phyloP scores from a whole-genome alignment of 2,113 vertebrate species.

The Sander lucioperca region DNA sequence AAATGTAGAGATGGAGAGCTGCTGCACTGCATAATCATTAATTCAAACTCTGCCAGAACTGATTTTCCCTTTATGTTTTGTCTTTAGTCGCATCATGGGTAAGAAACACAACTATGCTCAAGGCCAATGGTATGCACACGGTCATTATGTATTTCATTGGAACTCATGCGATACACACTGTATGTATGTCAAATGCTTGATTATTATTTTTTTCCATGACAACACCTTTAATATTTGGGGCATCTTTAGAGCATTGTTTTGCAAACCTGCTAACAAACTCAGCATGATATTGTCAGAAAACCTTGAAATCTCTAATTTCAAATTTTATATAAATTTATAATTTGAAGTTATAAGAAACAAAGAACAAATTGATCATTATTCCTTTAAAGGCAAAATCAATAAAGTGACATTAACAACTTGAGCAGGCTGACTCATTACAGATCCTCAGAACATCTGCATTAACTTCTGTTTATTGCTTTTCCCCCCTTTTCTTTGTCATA shows the following conservation, averaged over 20 bases:
- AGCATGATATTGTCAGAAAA: neutral
- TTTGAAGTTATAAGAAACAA: slow-evolving; percentile 46
- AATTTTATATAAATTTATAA: no score
- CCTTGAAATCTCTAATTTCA: neutral
- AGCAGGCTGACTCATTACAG: slow-evolving; percentile 46
- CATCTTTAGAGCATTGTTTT: neutral
- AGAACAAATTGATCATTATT: slow-evolving; percentile 48
- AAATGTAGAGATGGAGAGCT: slow-evolving; percentile 16
- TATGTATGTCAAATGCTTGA: neutral
- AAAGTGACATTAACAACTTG: slow-evolving; percentile 36
- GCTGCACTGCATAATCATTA: slow-evolving; percentile 58
- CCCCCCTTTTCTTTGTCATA: slow-evolving; percentile 15
- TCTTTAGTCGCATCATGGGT: slow-evolving; percentile 34
- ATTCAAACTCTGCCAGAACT: slow-evolving; percentile 48
- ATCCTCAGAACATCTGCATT: slow-evolving; percentile 19
- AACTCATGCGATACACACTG: neutral
- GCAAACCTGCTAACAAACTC: neutral
- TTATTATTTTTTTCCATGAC: neutral
- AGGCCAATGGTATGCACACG: slow-evolving; percentile 23
- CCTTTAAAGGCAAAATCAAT: slow-evolving; percentile 63
- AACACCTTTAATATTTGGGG: neutral
- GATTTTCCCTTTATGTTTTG: slow-evolving; percentile 46
- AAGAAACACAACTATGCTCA: slow-evolving; percentile 18
- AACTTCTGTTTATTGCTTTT: slow-evolving; percentile 34
- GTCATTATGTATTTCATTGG: slow-evolving; percentile 42